phyloP scores from a whole-genome alignment of 2,113 vertebrate genomes.

The Phoenicopterus ruber region DNA sequence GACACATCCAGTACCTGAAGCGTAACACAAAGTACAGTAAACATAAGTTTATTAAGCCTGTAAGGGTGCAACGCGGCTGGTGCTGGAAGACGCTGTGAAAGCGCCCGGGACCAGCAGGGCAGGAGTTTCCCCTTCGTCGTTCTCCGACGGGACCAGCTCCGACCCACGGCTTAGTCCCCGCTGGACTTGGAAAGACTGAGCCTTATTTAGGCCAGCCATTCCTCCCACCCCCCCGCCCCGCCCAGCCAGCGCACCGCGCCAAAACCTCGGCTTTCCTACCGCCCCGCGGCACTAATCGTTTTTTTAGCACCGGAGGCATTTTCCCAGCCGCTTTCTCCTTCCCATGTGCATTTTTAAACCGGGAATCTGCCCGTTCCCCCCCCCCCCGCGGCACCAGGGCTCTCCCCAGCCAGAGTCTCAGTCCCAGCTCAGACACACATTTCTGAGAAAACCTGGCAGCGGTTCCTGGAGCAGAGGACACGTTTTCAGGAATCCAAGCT shows the following conservation, averaged over 20 bases:
- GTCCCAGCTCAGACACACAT: constrained; percentile 54
- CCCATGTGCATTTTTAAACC: background rate
- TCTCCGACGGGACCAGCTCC: background rate
- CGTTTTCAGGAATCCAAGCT: constrained; percentile 68
- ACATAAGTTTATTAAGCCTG: constrained; percentile 34
- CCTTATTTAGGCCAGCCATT: background rate
- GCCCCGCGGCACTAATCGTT: background rate
- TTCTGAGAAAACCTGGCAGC: constrained; percentile 74
- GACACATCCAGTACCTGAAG: constrained; percentile 45
- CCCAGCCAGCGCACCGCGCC: background rate
- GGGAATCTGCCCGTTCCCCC: background rate
- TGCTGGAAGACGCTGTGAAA: constrained; percentile 33
- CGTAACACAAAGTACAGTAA: constrained; percentile 29
- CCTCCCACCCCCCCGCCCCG: background rate
- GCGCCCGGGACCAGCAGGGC: background rate
- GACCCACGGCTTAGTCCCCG: background rate
- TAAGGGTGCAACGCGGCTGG: background rate
- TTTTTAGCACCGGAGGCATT: constrained; percentile 20
- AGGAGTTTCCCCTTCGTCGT: background rate
- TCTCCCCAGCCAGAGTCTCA: background rate
- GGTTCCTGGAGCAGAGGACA: constrained; percentile 56
- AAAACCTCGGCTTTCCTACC: background rate
- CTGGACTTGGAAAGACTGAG: background rate
- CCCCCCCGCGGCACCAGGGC: background rate
- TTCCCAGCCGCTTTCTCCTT: background rate